phyloP scores from a whole-genome alignment of 2,888 invertebrate genomes.

The Gymnocheta viridis region DNA sequence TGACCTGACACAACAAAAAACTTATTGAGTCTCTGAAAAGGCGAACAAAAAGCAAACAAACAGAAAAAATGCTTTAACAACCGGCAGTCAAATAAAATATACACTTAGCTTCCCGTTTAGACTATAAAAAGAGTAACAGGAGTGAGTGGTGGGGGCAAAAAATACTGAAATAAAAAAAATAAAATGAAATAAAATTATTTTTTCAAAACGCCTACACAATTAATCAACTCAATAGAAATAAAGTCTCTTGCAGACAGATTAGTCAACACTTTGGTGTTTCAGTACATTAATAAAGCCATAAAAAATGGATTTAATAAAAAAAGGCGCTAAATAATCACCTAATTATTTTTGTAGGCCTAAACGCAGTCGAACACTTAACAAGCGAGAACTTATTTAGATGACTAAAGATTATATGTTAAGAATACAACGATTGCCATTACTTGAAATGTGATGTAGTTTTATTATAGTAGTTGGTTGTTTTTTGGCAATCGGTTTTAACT shows the following conservation, averaged over 20 bases:
- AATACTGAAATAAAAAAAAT: constrained; percentile 22
- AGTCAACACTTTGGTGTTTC: constrained; percentile 56
- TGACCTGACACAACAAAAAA: constrained; percentile 59
- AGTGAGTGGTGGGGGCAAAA: not conserved
- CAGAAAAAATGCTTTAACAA: not conserved
- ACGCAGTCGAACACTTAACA: not conserved
- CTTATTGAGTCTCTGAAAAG: constrained; percentile 14
- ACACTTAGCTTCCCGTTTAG: constrained; percentile 27
- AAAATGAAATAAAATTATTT: constrained; percentile 3
- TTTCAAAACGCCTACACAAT: constrained; percentile 52
- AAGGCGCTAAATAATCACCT: constrained; percentile 47
- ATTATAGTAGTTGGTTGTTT: too few relatives aligned
- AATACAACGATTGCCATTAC: too few relatives aligned
- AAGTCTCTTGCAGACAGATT: constrained; percentile 17
- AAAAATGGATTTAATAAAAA: not conserved
- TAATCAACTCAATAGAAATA: constrained; percentile 26
- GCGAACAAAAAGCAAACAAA: constrained; percentile 11
- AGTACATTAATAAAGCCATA: not conserved
- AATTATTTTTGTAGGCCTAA: not conserved
- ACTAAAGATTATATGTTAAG: too few relatives aligned
- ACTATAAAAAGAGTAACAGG: constrained; percentile 11
- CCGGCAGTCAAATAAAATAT: constrained; percentile 34
- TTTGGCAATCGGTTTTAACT: too few relatives aligned
- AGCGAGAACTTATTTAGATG: too few relatives aligned
- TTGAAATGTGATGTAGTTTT: too few relatives aligned